phyloP scores from a whole-genome alignment of 1,140 invertebrate species.

The Micrasema longulum region DNA sequence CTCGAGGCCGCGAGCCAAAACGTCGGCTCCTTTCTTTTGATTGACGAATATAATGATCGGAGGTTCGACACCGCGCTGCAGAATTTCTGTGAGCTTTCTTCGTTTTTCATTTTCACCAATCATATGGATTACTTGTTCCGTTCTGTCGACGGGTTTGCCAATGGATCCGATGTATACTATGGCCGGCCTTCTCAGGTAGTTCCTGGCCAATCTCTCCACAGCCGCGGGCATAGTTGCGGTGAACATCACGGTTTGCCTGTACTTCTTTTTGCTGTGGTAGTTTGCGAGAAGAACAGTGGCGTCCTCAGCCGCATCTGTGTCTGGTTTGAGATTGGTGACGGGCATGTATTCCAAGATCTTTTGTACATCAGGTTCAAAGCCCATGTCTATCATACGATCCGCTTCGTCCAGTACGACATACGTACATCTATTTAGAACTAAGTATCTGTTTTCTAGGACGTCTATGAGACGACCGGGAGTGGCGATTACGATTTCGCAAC shows the following conservation, averaged over 20 bases:
- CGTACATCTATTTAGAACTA: slow-evolving; percentile 96
- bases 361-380: slow-evolving; percentile 98
- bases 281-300: slow-evolving; percentile 91
- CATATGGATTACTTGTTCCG: slow-evolving; percentile 98
- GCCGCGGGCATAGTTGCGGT: slow-evolving; percentile 99
- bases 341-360: slow-evolving; percentile 99
- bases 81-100: slow-evolving; percentile 88
- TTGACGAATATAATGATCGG: slow-evolving; percentile 99
- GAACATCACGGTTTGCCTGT: slow-evolving; percentile 99
- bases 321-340: slow-evolving; percentile 98
- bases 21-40: slow-evolving; percentile 99
- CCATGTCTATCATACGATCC: slow-evolving; percentile 99
- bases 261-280: slow-evolving; percentile 98
- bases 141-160: slow-evolving; percentile 97
- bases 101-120: slow-evolving; percentile 95
- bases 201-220: slow-evolving; percentile 95
- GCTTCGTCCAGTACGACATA: slow-evolving; percentile 95
- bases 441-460: slow-evolving; percentile 97
- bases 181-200: slow-evolving; percentile 94
- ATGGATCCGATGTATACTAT: slow-evolving; percentile 99
- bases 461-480: slow-evolving; percentile 99
- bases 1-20: slow-evolving; percentile 95
- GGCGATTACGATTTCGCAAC: slow-evolving; percentile 99
- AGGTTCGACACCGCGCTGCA: slow-evolving; percentile 89
- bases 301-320: slow-evolving; percentile 98